Evolutionary conservation across 2,888 invertebrate species (phyloP).

Genomic region (Gordius sp.): DNA sequence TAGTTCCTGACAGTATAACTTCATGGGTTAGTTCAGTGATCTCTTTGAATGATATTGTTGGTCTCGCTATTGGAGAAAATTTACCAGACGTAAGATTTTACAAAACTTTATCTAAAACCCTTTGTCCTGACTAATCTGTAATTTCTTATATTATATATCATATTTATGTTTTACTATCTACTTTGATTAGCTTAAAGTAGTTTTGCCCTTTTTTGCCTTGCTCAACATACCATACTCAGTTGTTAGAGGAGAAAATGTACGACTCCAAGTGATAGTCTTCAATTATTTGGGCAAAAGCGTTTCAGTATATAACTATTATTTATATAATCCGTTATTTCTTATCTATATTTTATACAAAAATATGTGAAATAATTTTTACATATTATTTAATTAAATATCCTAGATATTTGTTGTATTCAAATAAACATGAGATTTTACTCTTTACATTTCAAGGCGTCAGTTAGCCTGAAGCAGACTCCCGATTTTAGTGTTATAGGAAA

Average conservation of each 20-base stretch:
- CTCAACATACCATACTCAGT: conserved; percentile 63
- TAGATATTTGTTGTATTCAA: not conserved
- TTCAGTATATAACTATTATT: conserved; percentile 20
- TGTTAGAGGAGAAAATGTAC: conserved; percentile 60
- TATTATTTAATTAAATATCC: too few species aligned
- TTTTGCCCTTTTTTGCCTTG: conserved; percentile 54
- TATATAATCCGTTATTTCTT: too few species aligned
- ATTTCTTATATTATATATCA: conserved; percentile 38
- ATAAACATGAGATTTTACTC: not conserved
- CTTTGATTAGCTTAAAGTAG: conserved; percentile 40
- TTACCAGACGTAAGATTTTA: too few species aligned
- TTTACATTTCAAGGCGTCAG: not conserved
- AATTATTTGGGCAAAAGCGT: conserved; percentile 54
- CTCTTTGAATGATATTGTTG: conserved; percentile 45
- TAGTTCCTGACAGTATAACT: conserved; percentile 52
- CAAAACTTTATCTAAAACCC: too few species aligned
- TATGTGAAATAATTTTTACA: too few species aligned
- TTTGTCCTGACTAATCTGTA: conserved; percentile 42
- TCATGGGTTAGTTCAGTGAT: conserved; percentile 60
- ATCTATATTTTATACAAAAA: too few species aligned
- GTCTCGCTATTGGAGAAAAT: conserved; percentile 49
- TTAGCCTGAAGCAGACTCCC: too few species aligned
- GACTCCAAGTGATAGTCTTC: conserved; percentile 57
- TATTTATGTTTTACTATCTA: too few species aligned
- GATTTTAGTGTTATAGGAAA: too few species aligned